Conservation (phyloP, 2,113 vertebrate species). For the Tragulus kanchil region DNA sequence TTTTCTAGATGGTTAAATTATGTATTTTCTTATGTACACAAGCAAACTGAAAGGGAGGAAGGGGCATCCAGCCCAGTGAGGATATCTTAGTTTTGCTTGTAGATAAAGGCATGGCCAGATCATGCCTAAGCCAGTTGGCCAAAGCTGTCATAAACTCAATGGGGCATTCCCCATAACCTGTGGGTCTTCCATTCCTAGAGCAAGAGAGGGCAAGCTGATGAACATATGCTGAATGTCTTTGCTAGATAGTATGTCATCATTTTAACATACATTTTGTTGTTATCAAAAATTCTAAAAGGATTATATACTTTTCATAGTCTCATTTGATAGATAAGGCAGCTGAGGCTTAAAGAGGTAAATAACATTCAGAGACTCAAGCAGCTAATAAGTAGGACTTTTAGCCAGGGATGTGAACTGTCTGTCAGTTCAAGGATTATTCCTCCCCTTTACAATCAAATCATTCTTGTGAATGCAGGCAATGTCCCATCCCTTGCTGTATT, state of each 20-base stretch:
- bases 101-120: neutral
- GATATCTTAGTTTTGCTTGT: neutral
- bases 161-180: neutral
- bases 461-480: neutral
- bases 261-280: neutral
- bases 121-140: neutral
- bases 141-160: neutral
- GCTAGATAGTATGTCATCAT: neutral
- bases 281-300: neutral
- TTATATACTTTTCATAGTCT: neutral
- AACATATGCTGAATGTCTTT: neutral
- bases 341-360: neutral
- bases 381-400: neutral
- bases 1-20: neutral
- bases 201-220: neutral
- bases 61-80: neutral
- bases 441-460: neutral
- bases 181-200: neutral
- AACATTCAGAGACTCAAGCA: neutral
- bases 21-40: neutral
- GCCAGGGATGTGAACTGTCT: too few species aligned
- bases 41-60: neutral
- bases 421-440: neutral
- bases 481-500: neutral
- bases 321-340: neutral